Evolutionary conservation across 2,113 vertebrate species (phyloP).

Genomic region (Nipponia nippon): DNA sequence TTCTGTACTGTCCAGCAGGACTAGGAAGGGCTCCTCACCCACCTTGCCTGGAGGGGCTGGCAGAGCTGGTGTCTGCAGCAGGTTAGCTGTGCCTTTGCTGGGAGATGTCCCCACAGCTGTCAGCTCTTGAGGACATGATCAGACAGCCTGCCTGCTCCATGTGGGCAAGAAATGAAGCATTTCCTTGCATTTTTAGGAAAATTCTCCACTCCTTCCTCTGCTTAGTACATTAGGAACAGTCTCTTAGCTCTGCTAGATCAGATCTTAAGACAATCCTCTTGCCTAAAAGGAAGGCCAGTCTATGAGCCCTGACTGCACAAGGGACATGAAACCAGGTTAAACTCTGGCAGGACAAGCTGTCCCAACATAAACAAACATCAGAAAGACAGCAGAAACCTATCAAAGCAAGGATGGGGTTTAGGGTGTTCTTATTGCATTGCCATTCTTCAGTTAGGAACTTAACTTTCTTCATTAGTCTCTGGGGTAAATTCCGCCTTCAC

Average conservation of each 20-base stretch:
- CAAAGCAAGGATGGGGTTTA: background rate
- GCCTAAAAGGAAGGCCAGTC: background rate
- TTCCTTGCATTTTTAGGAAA: background rate
- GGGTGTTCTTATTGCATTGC: background rate
- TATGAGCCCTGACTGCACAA: background rate
- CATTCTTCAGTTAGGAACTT: fast-evolving
- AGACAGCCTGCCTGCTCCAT: background rate
- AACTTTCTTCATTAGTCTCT: background rate
- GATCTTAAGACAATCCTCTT: background rate
- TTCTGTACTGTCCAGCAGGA: fast-evolving
- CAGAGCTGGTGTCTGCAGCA: background rate
- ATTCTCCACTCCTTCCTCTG: background rate
- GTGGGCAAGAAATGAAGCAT: background rate
- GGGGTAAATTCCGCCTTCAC: background rate
- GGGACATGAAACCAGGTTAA: background rate
- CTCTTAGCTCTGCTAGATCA: background rate
- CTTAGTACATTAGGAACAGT: background rate
- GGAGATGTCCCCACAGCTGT: background rate
- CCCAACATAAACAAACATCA: background rate
- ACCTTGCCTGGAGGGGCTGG: background rate
- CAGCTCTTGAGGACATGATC: background rate
- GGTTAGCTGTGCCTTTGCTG: background rate
- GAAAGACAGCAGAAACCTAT: background rate
- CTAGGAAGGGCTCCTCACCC: background rate
- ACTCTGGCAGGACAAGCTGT: background rate